Base-by-base conservation (phyloP, 2,113 vertebrate genomes). In the Nannospalax galili region DNA sequence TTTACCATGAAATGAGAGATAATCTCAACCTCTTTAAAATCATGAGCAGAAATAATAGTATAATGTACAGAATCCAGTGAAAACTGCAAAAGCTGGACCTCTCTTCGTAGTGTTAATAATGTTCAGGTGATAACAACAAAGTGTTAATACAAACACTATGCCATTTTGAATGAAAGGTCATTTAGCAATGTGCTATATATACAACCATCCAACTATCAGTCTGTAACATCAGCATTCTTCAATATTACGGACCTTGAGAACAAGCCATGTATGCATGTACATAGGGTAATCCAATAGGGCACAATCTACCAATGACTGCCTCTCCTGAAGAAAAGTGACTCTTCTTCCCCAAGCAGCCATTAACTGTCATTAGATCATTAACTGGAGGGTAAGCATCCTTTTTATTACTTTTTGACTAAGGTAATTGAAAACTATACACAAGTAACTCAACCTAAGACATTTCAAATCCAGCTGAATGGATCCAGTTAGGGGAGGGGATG, bases 271-370 rank as follows among this genome's bases (percentile, higher is more conserved):
- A 74, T 4, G 40, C 22, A 42, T 4, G 2, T 74, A 22, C 26
- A 10, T 42, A 5, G 37, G 0, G 0, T 42, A 42, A 74, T 28
- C 16, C 10, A 12, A 2, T 42, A 1, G 1, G 20, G 4, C 72
- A 42, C 72, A 42, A 42, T 4, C 10, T 42, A 74, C 37, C 40
- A 40, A 73, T 26, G 37, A 74, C 40, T 42, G 10, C 10, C 24
- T 20, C 40, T 20, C 9, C 10, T 10, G 40, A 22, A 32, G 8
- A 40, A 42, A 11, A 42, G 9, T 40, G 11, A 74, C 19, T 73
- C 20, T 40, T 3, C 3, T 4, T 73, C 70, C n/a, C 24, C 19
- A 7, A 73, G 20, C 8, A 73, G 70, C 11, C 24, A 40, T 72
- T 17, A 70, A 37, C 8, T 40, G 2, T 20, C 7, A 37, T n/a